Conservation (phyloP, 1,140 invertebrate genomes). For the Pseudomyrmex sp. region DNA sequence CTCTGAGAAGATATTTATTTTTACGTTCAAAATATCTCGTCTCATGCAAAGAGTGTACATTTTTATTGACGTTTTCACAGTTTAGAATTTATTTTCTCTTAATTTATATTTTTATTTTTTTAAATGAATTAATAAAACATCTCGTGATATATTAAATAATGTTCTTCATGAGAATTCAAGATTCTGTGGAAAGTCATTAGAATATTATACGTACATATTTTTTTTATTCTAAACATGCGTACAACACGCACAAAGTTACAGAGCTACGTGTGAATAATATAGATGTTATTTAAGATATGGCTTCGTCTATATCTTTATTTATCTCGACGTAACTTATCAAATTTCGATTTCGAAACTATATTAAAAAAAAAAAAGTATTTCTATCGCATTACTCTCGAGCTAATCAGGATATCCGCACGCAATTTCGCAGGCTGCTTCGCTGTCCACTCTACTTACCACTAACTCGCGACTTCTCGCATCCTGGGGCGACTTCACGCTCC, state of each 20-base stretch:
- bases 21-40: too few relatives aligned
- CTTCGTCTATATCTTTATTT: not conserved
- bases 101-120: too few relatives aligned
- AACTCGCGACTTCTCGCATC: slow-evolving; percentile 41
- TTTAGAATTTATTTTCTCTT: too few relatives aligned
- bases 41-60: too few relatives aligned
- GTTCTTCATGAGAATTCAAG: slow-evolving; percentile 43
- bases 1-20: too few relatives aligned
- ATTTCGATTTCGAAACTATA: not conserved
- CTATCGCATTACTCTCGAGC: not conserved
- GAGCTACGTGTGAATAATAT: not conserved
- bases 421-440: slow-evolving; percentile 38
- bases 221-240: too few relatives aligned
- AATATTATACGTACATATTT: not conserved
- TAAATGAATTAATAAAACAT: too few relatives aligned
- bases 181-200: not conserved
- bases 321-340: not conserved
- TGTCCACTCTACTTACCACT: slow-evolving; percentile 53
- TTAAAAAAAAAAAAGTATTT: not conserved
- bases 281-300: not conserved
- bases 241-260: not conserved
- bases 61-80: too few relatives aligned
- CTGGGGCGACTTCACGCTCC: slow-evolving; percentile 48
- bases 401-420: slow-evolving; percentile 27
- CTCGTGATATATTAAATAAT: not conserved